phyloP scores from a whole-genome alignment of 2,888 invertebrate species.

The Spilosoma lubricipeda region DNA sequence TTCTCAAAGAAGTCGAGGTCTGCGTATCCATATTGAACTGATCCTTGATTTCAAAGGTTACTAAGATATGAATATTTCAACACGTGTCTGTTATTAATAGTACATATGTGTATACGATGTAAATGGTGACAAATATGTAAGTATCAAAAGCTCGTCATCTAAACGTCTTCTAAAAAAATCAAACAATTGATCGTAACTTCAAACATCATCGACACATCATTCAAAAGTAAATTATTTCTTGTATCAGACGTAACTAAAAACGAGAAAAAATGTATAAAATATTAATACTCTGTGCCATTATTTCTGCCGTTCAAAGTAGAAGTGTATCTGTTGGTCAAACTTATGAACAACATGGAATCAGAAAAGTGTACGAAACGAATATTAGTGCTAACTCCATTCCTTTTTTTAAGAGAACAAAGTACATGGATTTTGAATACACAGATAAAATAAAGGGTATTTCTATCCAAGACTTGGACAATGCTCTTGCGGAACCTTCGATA shows the following conservation, averaged over 20 bases:
- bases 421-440: slow-evolving; percentile 67
- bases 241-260: slow-evolving; percentile 10
- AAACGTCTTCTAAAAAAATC: slow-evolving; percentile 7
- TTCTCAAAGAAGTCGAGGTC: not conserved
- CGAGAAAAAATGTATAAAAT: slow-evolving; percentile 23
- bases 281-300: slow-evolving; percentile 50
- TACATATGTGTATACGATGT: too few relatives aligned
- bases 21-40: not conserved
- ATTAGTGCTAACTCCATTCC: slow-evolving; percentile 63
- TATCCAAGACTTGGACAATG: slow-evolving; percentile 76
- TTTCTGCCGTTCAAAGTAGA: slow-evolving; percentile 57
- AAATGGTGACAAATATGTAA: not conserved
- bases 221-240: slow-evolving; percentile 13
- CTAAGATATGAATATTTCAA: too few relatives aligned
- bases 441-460: slow-evolving; percentile 77
- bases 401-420: slow-evolving; percentile 67
- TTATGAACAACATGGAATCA: slow-evolving; percentile 62
- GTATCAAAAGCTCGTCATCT: not conserved
- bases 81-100: not conserved
- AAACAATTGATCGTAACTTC: not conserved
- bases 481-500: slow-evolving; percentile 73
- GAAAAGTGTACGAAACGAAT: slow-evolving; percentile 65
- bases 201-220: slow-evolving; percentile 4
- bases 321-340: slow-evolving; percentile 73
- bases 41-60: not conserved